phyloP scores from a whole-genome alignment of 2,888 invertebrate genomes.

The Maniola hyperantus region DNA sequence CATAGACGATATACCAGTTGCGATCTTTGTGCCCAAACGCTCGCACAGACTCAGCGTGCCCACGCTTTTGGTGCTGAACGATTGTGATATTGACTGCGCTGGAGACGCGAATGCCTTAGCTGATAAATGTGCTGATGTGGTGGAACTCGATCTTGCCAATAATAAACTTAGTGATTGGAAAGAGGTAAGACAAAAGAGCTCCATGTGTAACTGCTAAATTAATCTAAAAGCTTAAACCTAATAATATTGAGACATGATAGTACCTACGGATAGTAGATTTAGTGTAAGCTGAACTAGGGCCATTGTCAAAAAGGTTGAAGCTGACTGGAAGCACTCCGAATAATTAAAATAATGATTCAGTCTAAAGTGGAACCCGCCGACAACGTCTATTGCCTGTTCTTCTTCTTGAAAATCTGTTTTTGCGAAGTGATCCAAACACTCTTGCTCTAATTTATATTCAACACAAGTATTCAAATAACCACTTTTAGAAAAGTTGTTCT shows the following conservation, averaged over 20 bases:
- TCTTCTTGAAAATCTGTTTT: too few relatives aligned
- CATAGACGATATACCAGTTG: constrained; percentile 86
- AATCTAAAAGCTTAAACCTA: too few relatives aligned
- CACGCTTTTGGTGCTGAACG: constrained; percentile 92
- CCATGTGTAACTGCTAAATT: too few relatives aligned
- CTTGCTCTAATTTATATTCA: too few relatives aligned
- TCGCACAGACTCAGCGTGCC: constrained; percentile 90
- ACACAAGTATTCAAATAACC: too few relatives aligned
- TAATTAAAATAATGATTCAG: too few relatives aligned
- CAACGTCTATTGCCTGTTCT: too few relatives aligned
- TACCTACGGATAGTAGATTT: neutral
- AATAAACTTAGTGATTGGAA: constrained; percentile 95
- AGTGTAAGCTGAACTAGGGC: neutral
- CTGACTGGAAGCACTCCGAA: too few relatives aligned
- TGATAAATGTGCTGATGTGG: constrained; percentile 93
- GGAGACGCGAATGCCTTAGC: constrained; percentile 91
- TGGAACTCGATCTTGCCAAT: constrained; percentile 96
- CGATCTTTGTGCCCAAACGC: constrained; percentile 93
- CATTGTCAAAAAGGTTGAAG: neutral
- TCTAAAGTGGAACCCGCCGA: too few relatives aligned
- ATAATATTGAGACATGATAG: too few relatives aligned
- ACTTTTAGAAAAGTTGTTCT: too few relatives aligned
- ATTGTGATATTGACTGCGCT: constrained; percentile 95
- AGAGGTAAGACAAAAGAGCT: constrained; percentile 84
- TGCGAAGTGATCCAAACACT: too few relatives aligned